Base-by-base conservation (phyloP, 1,140 invertebrate genomes). In the Drosophila nasuta region DNA sequence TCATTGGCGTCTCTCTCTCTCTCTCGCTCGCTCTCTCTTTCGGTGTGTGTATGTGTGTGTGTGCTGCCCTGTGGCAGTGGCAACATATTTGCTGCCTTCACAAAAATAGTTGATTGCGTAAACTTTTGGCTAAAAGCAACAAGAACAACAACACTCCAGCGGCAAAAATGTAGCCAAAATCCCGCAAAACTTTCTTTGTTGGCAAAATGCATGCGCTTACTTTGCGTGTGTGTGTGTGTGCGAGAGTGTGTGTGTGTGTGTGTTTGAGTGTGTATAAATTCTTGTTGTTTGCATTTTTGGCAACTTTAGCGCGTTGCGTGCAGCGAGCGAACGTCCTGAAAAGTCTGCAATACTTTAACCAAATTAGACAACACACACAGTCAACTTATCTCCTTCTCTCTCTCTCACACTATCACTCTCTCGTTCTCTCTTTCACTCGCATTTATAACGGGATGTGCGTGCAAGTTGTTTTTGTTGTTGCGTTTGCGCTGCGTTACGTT, bases 41-140 rank as follows among this genome's bases (percentile, higher is more conserved):
- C 35, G 51, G 65, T 43, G 52, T 57, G 38, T 45, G 65, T 58
- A 33, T 64, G 59, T 46, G 45, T 70, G 51, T 58, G 59, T 58
- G 20, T 63, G 58, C 3, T 5, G 57, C 63, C 35, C 11, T 41
- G 49, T 30, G 35, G 30, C 35, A 46, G 59, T 74, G 58, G 72
- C 66, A 63, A 45, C 49, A 75, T 70, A 75, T 70, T 75, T 75
- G 43, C 59, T 63, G 57, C 48, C 43, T n/a, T 35, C 54, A 11
- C 20, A 65, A 76, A 76, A 76, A 76, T 71, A 76, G 74, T 72
- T 76, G 74, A 76, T 76, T 76, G 74, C 74, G 74, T 76, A 76
- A 76, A 76, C 74, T 76, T 76, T 72, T 38, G 54, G 54, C 60
- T 33, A 59, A 66, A 11, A 30, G 28, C 13, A 62, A 11, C 33